phyloP scores from a whole-genome alignment of 2,113 vertebrate genomes.

The Osmerus eperlanus region DNA sequence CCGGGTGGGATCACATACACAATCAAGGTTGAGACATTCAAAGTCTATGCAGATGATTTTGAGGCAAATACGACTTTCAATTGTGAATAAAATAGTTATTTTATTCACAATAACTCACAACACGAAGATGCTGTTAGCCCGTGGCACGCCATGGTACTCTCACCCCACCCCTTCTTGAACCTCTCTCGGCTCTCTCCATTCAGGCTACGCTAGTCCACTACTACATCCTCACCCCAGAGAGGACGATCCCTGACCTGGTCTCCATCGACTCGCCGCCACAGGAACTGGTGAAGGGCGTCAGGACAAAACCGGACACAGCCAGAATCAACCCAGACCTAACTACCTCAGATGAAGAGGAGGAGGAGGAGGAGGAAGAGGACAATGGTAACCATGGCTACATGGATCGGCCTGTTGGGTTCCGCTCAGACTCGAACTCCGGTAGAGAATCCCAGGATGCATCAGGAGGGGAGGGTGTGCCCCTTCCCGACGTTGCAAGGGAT shows the following conservation, averaged over 20 bases:
- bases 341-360: slow-evolving; percentile 23
- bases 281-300: background rate
- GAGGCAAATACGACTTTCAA: background rate
- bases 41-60: background rate
- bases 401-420: slow-evolving; percentile 13
- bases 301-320: background rate
- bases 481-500: background rate
- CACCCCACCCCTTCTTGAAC: background rate
- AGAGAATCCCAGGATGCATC: background rate
- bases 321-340: background rate
- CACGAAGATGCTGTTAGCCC: no score
- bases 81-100: no score
- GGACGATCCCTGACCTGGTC: slow-evolving; percentile 9
- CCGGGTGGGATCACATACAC: no score
- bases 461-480: no score
- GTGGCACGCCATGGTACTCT: no score
- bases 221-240: slow-evolving; percentile 24
- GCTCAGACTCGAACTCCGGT: slow-evolving; percentile 13
- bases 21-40: background rate
- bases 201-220: slow-evolving; percentile 14
- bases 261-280: slow-evolving; percentile 10
- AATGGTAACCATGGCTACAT: slow-evolving; percentile 34
- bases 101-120: no score
- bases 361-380: slow-evolving; percentile 23
- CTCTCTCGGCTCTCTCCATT: background rate